Evolutionary conservation across 2,797 vertebrate species (phyloP), one percentile per base, ranked within the genome.

Genomic region (Cephalopachus bancanus): DNA sequence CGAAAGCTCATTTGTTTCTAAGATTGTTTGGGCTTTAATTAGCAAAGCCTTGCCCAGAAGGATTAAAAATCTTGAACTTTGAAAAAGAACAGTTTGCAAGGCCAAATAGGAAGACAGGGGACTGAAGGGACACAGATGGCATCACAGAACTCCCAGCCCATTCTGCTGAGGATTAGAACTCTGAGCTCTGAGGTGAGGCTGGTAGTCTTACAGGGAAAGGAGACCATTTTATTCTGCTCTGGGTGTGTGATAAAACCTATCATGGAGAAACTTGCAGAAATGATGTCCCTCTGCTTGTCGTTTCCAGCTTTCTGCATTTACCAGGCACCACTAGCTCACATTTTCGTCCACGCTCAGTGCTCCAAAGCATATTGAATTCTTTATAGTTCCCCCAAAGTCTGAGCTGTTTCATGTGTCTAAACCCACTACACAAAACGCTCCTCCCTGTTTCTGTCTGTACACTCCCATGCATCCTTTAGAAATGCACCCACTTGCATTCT

Each of bases 51-150:
- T 94, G 74, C 93, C 95, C 87, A 59, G 94, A 97, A 94, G 93
- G 97, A 97, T 97, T 97, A 95, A 96, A 96, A 97, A 95, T 94
- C 93, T 96, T 95, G 94, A 98, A 98, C 96, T 97, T 81, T 81
- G 89, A 93, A 92, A 92, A 89, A 88, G 95, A 97, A 93, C 81
- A 94, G 72, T 94, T 86, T 90, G 49, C 64, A 90, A 96, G 92
- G 93, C 93, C 93, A 90, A 97, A 59, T 76, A 84, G 95, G 89
- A 85, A 87, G 93, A 84, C 44, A 44, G 44, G 44, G 92, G 80
- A 65, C 83, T 84, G 93, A 95, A 89, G 59, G 24, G 92, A 72
- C 86, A 55, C 90, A 94, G 81, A 93, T 19, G 92, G 87, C 72
- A 37, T 74, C 4, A 55, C 30, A n/a, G 89, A 83, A 44, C 64